Conservation (phyloP, 2,888 invertebrate species). For the Quadroppia sp. region DNA sequence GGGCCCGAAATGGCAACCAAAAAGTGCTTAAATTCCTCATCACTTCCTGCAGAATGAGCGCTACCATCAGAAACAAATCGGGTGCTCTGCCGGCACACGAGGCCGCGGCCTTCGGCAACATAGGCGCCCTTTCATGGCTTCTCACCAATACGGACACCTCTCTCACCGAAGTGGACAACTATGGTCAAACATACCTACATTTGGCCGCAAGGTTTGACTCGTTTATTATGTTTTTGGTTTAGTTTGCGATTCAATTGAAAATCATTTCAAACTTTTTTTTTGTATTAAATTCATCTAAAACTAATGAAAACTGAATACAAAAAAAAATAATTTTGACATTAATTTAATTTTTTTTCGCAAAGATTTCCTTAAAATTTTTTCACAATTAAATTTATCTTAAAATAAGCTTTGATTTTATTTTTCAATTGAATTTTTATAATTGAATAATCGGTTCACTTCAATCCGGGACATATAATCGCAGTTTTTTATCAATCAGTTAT, state of each 20-base stretch:
- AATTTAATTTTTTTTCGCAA: too few species aligned
- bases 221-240: neutral
- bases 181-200: slow-evolving; percentile 53
- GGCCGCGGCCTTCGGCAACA: slow-evolving; percentile 54
- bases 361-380: too few species aligned
- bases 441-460: too few species aligned
- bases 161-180: slow-evolving; percentile 52
- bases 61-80: slow-evolving; percentile 47
- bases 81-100: slow-evolving; percentile 54
- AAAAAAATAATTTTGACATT: too few species aligned
- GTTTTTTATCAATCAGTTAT: too few species aligned
- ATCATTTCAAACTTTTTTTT: too few species aligned
- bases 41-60: slow-evolving; percentile 49
- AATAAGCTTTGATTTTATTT: too few species aligned
- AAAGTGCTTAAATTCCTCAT: slow-evolving; percentile 51
- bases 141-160: slow-evolving; percentile 49
- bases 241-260: neutral
- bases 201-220: slow-evolving; percentile 51
- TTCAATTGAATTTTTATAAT: too few species aligned
- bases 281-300: too few species aligned
- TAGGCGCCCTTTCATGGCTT: slow-evolving; percentile 52
- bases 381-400: too few species aligned
- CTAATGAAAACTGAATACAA: too few species aligned
- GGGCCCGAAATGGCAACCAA: slow-evolving; percentile 52
- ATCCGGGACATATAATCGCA: too few species aligned